Evolutionary conservation across 2,888 invertebrate species (phyloP).

Genomic region (Mystacides longicornis): DNA sequence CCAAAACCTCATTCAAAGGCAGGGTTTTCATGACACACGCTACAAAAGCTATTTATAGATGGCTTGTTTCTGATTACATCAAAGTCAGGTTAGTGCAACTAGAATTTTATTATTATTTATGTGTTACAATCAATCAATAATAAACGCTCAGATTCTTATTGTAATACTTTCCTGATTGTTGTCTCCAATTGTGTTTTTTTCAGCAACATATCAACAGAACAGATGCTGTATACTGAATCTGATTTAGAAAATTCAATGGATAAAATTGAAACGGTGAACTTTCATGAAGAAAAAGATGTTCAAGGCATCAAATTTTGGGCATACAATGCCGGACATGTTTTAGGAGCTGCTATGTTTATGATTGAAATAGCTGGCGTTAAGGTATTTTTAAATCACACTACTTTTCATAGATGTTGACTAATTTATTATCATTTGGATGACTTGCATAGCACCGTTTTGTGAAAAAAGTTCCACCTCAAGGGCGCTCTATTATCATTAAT

Average conservation of each 20-base stretch:
- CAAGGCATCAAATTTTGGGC: conserved; percentile 97
- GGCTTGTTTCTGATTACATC: conserved; percentile 97
- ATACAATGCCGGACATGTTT: conserved; percentile 97
- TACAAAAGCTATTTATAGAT: conserved; percentile 97
- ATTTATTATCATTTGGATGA: too few relatives aligned
- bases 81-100: conserved; percentile 75
- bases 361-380: conserved; percentile 99
- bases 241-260: conserved; percentile 98
- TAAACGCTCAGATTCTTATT: too few relatives aligned
- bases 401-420: too few relatives aligned
- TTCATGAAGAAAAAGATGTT: conserved; percentile 96
- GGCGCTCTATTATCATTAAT: too few relatives aligned
- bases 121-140: too few relatives aligned
- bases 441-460: too few relatives aligned
- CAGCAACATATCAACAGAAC: conserved; percentile 93
- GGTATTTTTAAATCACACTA: conserved; percentile 34
- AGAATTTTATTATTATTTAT: too few relatives aligned
- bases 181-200: too few relatives aligned
- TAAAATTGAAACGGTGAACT: conserved; percentile 96
- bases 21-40: conserved; percentile 99
- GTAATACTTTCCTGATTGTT: too few relatives aligned
- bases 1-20: conserved; percentile 95
- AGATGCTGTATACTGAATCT: conserved; percentile 95
- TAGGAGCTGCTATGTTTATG: conserved; percentile 99
- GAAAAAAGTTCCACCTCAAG: too few relatives aligned